phyloP scores from a whole-genome alignment of 2,113 vertebrate species.

The Hiodon alosoides region DNA sequence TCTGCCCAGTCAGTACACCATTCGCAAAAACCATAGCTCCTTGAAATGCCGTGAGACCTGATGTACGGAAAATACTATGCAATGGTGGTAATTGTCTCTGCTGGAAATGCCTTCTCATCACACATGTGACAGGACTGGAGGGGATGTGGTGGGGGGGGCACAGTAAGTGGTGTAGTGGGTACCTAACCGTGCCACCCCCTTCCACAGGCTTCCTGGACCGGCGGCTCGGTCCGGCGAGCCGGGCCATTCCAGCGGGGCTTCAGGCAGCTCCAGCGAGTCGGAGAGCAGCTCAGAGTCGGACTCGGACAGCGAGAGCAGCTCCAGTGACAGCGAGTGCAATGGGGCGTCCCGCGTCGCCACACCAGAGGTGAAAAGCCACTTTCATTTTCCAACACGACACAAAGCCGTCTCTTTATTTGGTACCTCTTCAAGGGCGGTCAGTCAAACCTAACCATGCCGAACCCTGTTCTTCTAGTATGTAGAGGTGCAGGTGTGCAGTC shows the following conservation, averaged over 20 bases:
- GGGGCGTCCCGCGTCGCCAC: constrained; percentile 74
- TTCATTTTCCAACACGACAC: background rate
- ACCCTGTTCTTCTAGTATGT: background rate
- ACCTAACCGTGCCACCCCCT: background rate
- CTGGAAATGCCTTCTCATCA: too few species aligned
- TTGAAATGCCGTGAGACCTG: too few species aligned
- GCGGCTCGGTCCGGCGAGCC: constrained; percentile 37
- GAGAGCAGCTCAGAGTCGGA: constrained; percentile 92
- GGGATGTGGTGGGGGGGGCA: too few species aligned
- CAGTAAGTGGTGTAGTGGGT: too few species aligned
- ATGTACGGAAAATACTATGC: too few species aligned
- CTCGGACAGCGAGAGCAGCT: constrained; percentile 89
- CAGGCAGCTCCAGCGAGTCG: constrained; percentile 87
- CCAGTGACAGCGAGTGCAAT: constrained; percentile 87
- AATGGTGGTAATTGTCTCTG: too few species aligned
- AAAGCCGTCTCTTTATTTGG: background rate
- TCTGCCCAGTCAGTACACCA: too few species aligned
- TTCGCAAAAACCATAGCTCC: too few species aligned
- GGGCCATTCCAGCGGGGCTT: constrained; percentile 67
- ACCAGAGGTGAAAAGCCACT: constrained; percentile 71
- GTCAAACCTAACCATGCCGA: background rate
- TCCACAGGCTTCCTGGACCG: constrained; percentile 52
- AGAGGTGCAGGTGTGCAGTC: constrained; percentile 17
- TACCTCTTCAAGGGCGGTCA: background rate
- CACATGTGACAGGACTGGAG: too few species aligned